Conservation (phyloP, 2,797 vertebrate species). For the Lepilemur septentrionalis region DNA sequence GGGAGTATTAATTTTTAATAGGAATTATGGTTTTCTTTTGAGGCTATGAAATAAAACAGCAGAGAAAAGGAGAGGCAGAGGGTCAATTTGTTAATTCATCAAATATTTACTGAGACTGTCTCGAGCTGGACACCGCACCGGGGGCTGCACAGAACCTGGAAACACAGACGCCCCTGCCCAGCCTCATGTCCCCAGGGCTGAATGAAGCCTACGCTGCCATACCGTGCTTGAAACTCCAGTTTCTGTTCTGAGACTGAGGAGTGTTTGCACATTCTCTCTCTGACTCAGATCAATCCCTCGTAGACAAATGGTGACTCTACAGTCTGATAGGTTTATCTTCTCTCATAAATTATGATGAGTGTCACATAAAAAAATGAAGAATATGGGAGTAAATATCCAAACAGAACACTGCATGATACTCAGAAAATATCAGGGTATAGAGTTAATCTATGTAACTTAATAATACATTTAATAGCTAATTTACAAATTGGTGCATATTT, state of each 20-base stretch:
- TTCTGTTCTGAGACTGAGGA: neutral
- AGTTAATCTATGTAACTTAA: neutral
- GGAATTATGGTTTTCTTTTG: neutral
- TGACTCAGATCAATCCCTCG: neutral
- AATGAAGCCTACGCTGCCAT: accelerated
- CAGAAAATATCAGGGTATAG: neutral
- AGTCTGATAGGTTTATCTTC: neutral
- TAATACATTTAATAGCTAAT: neutral
- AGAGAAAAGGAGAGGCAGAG: neutral
- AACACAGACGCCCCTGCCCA: neutral
- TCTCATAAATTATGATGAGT: neutral
- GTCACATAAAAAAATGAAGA: neutral
- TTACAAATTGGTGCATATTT: neutral
- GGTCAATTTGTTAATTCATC: neutral
- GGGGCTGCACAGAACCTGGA: accelerated
- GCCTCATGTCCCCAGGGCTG: accelerated
- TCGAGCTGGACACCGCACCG: accelerated
- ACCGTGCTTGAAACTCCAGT: accelerated
- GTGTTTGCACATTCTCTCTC: neutral
- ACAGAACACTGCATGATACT: neutral
- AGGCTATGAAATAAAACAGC: neutral
- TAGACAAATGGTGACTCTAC: neutral
- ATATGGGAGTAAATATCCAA: neutral
- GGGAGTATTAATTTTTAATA: neutral
- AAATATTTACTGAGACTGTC: neutral